Evolutionary conservation across 2,113 vertebrate genomes (phyloP).

Genomic region (Syngnathus floridae): DNA sequence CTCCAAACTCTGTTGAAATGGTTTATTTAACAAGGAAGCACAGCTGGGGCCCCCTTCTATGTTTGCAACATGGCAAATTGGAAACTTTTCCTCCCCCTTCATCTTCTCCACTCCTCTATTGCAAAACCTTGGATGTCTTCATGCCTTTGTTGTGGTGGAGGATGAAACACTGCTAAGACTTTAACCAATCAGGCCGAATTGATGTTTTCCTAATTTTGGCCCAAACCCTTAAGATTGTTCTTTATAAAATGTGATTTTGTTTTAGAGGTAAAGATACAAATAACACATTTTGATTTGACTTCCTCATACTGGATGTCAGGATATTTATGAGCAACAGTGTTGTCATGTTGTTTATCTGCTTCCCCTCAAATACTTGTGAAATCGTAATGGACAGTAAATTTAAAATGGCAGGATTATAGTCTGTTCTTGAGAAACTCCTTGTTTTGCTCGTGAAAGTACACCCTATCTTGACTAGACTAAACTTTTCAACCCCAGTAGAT

Average conservation of each 20-base stretch:
- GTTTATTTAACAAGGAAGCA: slow-evolving; percentile 36
- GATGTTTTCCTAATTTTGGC: slow-evolving; percentile 8
- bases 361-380: slow-evolving; percentile 30
- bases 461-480: slow-evolving; percentile 51
- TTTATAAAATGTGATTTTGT: not conserved
- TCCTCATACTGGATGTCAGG: slow-evolving; percentile 4
- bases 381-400: slow-evolving; percentile 15
- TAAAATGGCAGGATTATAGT: slow-evolving; percentile 5
- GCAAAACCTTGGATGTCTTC: slow-evolving; percentile 24
- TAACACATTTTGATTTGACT: not conserved
- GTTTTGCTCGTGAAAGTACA: slow-evolving; percentile 27
- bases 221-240: not conserved
- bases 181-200: slow-evolving; percentile 21
- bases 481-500: slow-evolving; percentile 25
- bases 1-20: slow-evolving; percentile 17
- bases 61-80: slow-evolving; percentile 48
- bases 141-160: slow-evolving; percentile 36
- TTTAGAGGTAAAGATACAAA: not conserved
- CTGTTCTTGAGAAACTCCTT: slow-evolving; percentile 27
- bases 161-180: slow-evolving; percentile 28
- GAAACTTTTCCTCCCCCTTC: slow-evolving; percentile 21
- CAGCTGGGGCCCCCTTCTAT: slow-evolving; percentile 37
- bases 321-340: slow-evolving; percentile 4
- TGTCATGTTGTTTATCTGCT: slow-evolving; percentile 27
- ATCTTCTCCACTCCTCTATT: slow-evolving; percentile 28